phyloP scores from a whole-genome alignment of 2,888 invertebrate species.

The Caradrina clavipalpis region DNA sequence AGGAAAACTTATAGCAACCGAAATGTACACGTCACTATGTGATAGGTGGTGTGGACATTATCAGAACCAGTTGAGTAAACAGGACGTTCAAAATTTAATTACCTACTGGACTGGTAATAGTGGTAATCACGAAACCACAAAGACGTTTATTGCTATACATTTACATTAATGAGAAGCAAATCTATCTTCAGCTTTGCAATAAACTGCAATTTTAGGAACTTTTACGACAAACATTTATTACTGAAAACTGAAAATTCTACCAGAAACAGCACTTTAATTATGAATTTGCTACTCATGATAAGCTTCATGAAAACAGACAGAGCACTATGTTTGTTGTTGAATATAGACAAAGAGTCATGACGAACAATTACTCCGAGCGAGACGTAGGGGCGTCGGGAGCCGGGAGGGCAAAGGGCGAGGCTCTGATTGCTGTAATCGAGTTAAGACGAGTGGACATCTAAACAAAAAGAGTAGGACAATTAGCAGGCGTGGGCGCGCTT shows the following conservation, averaged over 20 bases:
- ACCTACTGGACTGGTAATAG: conserved; percentile 17
- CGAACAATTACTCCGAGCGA: conserved; percentile 68
- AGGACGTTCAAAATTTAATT: conserved; percentile 51
- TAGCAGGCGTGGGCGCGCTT: conserved; percentile 86
- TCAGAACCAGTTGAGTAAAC: conserved; percentile 40
- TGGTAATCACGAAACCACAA: conserved; percentile 49
- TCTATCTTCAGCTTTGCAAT: background rate
- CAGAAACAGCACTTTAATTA: background rate
- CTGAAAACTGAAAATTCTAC: conserved; percentile 3
- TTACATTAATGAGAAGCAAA: conserved; percentile 20
- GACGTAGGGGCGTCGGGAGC: conserved; percentile 76
- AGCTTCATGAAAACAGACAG: conserved; percentile 8
- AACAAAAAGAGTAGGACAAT: conserved; percentile 89
- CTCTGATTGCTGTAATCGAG: conserved; percentile 89
- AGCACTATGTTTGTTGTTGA: conserved; percentile 45
- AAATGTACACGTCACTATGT: conserved; percentile 36
- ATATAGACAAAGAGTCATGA: conserved; percentile 60
- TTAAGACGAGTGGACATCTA: conserved; percentile 83
- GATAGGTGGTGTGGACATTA: conserved; percentile 48
- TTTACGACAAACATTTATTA: background rate
- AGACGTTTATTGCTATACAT: conserved; percentile 23
- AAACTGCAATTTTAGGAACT: background rate
- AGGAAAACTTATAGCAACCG: conserved; percentile 44
- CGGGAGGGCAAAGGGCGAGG: conserved; percentile 82
- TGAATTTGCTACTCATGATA: background rate